phyloP scores from a whole-genome alignment of 2,888 invertebrate genomes.

The Tridacna gigas region DNA sequence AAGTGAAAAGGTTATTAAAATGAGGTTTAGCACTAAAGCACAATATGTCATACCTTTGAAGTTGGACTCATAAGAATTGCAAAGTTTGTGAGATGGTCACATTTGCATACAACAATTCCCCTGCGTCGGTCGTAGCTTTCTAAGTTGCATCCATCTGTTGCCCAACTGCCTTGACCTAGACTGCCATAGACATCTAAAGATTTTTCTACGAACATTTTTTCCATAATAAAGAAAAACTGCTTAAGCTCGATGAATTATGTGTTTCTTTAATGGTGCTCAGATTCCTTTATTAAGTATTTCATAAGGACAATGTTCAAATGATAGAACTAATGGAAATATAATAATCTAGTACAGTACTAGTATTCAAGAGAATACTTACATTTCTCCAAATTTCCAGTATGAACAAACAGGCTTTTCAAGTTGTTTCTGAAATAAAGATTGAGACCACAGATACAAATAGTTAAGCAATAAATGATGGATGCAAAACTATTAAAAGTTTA shows the following conservation, averaged over 20 bases:
- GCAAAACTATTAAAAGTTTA: no score
- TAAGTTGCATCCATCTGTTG: constrained; percentile 40
- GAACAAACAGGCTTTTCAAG: constrained; percentile 37
- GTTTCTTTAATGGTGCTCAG: neutral
- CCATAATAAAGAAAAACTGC: neutral
- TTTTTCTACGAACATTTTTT: no score
- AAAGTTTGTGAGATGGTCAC: constrained; percentile 59
- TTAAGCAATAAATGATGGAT: no score
- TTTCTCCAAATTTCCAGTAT: constrained; percentile 22
- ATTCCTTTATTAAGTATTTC: neutral
- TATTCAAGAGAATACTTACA: constrained; percentile 5
- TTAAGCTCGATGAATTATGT: neutral
- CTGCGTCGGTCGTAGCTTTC: constrained; percentile 10
- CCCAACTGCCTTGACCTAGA: constrained; percentile 26
- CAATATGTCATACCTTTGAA: constrained; percentile 14
- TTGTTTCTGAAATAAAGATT: constrained; percentile 21
- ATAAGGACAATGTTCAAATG: no score
- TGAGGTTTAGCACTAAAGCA: no score
- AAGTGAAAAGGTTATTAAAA: no score
- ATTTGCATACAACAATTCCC: constrained; percentile 37
- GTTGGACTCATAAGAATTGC: constrained; percentile 54
- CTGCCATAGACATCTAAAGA: neutral
- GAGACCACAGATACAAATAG: no score
- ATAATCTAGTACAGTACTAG: neutral
- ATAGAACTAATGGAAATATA: neutral